A percentile compares a stretch with the other conserved stretches of the same genome.
Evolutionary conservation across 2,888 invertebrate species (phyloP).

Genomic region (Ametastegia equiseti): DNA sequence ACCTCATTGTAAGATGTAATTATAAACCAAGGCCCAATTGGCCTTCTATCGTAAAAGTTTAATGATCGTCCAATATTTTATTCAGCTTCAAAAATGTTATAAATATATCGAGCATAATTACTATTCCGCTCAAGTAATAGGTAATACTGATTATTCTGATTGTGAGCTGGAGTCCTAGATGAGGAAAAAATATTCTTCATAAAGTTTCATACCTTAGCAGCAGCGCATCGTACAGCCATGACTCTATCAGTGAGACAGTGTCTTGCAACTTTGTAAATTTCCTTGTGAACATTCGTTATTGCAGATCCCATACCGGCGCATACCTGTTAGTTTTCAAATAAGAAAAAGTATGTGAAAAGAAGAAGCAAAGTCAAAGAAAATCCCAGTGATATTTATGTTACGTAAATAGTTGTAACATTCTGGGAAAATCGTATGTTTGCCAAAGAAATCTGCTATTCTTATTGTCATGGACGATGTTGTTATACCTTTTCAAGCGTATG

Average conservation of each 20-base stretch:
- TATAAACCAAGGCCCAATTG: background rate
- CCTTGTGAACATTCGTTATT: conserved; percentile 90
- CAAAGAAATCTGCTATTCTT: background rate
- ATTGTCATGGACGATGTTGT: background rate
- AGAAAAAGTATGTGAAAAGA: no score
- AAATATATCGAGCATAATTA: background rate
- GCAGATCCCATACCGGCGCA: conserved; percentile 97
- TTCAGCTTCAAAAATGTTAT: background rate
- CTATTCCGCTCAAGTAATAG: background rate
- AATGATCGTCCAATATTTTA: background rate
- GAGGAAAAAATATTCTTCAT: background rate
- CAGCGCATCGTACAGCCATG: conserved; percentile 94
- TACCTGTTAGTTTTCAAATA: conserved; percentile 79
- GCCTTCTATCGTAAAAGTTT: conserved; percentile 16
- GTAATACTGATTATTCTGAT: background rate
- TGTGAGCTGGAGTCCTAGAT: background rate
- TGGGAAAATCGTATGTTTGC: background rate
- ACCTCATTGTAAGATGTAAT: background rate
- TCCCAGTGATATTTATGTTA: conserved; percentile 18
- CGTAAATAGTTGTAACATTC: background rate
- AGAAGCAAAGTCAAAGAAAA: conserved; percentile 45
- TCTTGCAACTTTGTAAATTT: conserved; percentile 94
- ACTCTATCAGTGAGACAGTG: conserved; percentile 94
- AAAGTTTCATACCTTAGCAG: conserved; percentile 81
- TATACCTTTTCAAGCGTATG: conserved; percentile 95